Evolutionary conservation across 2,888 invertebrate species (phyloP).

Genomic region (Xestoiulus laeticollis): DNA sequence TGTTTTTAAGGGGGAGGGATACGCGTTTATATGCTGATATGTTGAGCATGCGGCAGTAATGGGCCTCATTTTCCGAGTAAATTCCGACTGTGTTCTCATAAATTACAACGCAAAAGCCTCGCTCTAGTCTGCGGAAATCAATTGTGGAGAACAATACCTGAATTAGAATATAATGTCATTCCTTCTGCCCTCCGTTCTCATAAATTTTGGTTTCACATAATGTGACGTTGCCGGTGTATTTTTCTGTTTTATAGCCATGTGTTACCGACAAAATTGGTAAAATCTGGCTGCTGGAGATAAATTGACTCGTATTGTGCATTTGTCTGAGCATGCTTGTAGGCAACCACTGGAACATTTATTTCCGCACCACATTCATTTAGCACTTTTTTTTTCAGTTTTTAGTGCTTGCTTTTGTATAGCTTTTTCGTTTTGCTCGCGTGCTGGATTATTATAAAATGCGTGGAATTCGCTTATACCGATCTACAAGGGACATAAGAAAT

Average conservation of each 20-base stretch:
- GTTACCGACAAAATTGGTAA: not conserved
- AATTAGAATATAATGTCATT: not conserved
- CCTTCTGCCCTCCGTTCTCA: not conserved
- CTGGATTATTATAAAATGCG: no score
- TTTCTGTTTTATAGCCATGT: slow-evolving; percentile 9
- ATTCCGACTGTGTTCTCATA: not conserved
- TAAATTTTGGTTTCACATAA: not conserved
- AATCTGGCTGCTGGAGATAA: not conserved
- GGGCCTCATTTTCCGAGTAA: not conserved
- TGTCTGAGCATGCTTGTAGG: not conserved
- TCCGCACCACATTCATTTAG: not conserved
- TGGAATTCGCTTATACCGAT: no score
- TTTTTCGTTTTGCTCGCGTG: not conserved
- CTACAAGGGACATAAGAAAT: no score
- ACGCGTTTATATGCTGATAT: not conserved
- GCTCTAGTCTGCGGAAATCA: not conserved
- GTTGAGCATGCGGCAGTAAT: not conserved
- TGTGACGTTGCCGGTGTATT: slow-evolving; percentile 1
- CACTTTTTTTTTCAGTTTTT: not conserved
- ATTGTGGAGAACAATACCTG: not conserved
- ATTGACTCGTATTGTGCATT: not conserved
- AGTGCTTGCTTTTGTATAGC: not conserved
- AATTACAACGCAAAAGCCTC: not conserved
- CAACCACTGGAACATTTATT: not conserved
- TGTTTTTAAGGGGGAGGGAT: not conserved